Conservation (phyloP, 1,140 invertebrate genomes). For the Bemisia tabaci region DNA sequence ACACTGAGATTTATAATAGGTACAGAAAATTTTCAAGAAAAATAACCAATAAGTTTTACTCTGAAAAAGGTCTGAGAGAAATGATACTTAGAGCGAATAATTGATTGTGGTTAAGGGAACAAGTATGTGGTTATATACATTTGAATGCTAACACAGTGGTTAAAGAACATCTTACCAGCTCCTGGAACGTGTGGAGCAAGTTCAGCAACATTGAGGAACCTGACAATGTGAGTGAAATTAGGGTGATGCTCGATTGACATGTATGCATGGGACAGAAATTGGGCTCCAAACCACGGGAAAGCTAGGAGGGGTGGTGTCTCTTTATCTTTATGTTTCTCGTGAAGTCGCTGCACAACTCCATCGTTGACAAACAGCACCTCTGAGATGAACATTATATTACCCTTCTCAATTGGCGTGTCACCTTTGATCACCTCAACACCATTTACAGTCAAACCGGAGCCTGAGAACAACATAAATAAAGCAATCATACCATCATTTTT, state of each 20-base stretch:
- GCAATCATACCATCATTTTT: too few relatives aligned
- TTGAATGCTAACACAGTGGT: not conserved
- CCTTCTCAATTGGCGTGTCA: slow-evolving; percentile 39
- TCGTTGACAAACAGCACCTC: slow-evolving; percentile 46
- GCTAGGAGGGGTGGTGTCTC: slow-evolving; percentile 45
- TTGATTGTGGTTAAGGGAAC: too few relatives aligned
- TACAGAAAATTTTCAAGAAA: too few relatives aligned
- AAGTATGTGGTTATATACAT: too few relatives aligned
- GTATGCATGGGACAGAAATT: slow-evolving; percentile 45
- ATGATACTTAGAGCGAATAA: too few relatives aligned
- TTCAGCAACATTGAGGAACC: slow-evolving; percentile 42
- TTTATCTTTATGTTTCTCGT: slow-evolving; percentile 43
- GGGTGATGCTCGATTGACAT: slow-evolving; percentile 41
- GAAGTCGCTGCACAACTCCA: slow-evolving; percentile 39
- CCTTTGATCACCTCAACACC: slow-evolving; percentile 41
- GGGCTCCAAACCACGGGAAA: slow-evolving; percentile 46
- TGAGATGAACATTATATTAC: slow-evolving; percentile 44
- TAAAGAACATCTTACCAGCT: slow-evolving; percentile 26
- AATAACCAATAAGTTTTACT: too few relatives aligned
- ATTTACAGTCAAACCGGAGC: slow-evolving; percentile 33
- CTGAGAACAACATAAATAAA: slow-evolving; percentile 25
- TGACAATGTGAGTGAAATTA: slow-evolving; percentile 38
- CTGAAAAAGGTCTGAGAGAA: too few relatives aligned
- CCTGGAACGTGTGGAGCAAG: slow-evolving; percentile 40
- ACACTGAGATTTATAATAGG: too few relatives aligned